These are phyloP conservation scores for Drosophila limbata DNA, from an alignment of 2,888 invertebrate species.

Conservation along the genomic window DNA sequence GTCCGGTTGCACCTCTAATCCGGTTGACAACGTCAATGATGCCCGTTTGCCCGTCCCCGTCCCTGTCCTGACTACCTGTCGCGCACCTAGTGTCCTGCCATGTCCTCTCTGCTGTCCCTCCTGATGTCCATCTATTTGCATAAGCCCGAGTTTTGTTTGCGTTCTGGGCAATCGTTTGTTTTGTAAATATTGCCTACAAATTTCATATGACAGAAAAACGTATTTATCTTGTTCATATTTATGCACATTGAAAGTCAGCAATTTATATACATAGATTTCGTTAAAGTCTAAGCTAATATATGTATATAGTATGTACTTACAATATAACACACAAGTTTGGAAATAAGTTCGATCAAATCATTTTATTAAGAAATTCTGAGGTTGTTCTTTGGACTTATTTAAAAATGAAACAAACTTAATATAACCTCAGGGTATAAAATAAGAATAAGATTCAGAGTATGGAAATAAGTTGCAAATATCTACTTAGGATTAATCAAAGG, in stretches of 20 bases:
- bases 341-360: no score
- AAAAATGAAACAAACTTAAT: no score
- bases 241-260: slow-evolving; percentile 1
- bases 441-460: no score
- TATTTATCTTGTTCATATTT: slow-evolving; percentile 11
- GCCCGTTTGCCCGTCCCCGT: slow-evolving; percentile 25
- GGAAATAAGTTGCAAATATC: no score
- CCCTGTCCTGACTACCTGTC: slow-evolving; percentile 27
- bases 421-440: no score
- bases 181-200: slow-evolving; percentile 62
- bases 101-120: slow-evolving; percentile 4
- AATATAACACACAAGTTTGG: background rate
- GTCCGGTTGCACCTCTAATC: slow-evolving; percentile 76
- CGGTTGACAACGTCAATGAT: slow-evolving; percentile 68
- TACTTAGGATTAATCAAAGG: no score
- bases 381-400: background rate
- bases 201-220: slow-evolving; percentile 7
- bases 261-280: background rate
- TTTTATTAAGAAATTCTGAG: background rate
- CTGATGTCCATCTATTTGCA: slow-evolving; percentile 52
- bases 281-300: background rate
- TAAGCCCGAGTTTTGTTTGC: slow-evolving; percentile 52
- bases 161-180: slow-evolving; percentile 60
- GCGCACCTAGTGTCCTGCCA: slow-evolving; percentile 8
- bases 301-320: background rate